These are phyloP conservation scores for Trichechus manatus DNA, from an alignment of 2,113 vertebrate species.

Conservation along the genomic window DNA sequence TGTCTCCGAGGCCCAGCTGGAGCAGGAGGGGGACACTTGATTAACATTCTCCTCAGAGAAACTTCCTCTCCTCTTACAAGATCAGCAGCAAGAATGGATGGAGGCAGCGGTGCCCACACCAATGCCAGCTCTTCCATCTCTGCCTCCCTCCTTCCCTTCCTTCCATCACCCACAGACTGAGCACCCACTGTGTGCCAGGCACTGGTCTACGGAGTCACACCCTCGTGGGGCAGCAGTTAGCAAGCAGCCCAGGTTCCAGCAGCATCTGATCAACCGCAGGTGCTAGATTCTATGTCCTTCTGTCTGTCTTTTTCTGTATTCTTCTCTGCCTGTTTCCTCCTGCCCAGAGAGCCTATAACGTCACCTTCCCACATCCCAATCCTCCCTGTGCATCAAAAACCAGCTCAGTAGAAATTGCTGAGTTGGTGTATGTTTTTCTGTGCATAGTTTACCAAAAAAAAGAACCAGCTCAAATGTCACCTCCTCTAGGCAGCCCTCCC, in stretches of 20 bases:
- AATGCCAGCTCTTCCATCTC: neutral
- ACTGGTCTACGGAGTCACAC: neutral
- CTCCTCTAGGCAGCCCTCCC: constrained; percentile 31
- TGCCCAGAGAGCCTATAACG: neutral
- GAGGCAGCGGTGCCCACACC: neutral
- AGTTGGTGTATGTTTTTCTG: neutral
- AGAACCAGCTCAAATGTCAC: neutral
- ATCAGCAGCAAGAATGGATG: neutral
- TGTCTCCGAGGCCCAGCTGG: neutral
- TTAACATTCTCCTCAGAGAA: constrained; percentile 84
- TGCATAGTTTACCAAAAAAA: neutral
- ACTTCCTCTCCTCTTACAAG: neutral
- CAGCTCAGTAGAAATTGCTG: neutral
- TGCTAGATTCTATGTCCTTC: neutral
- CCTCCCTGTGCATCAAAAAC: neutral
- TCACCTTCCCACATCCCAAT: neutral
- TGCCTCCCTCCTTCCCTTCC: neutral
- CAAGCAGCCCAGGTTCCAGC: neutral
- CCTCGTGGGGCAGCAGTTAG: neutral
- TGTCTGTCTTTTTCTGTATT: neutral
- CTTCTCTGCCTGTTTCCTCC: neutral
- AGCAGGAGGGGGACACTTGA: neutral
- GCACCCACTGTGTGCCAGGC: neutral
- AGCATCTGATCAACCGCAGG: neutral
- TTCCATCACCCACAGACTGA: neutral